phyloP scores from a whole-genome alignment of 2,797 vertebrate species.

The Sebastes itinus region DNA sequence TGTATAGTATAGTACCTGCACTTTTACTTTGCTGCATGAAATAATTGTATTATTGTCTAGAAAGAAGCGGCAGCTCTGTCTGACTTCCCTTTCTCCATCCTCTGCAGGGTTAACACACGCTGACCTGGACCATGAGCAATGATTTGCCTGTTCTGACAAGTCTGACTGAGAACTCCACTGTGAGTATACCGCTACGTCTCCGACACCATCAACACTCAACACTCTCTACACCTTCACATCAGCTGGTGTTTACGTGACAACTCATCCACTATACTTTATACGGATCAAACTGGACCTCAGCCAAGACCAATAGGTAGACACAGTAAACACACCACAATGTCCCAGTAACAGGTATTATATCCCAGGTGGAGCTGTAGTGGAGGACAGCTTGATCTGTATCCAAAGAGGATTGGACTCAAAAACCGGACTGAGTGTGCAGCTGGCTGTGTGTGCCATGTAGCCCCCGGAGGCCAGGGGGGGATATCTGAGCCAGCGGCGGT shows the following conservation, averaged over 20 bases:
- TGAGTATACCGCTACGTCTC: slow-evolving; percentile 76
- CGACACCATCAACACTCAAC: slow-evolving; percentile 10
- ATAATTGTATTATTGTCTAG: neutral
- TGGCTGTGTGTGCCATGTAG: slow-evolving; percentile 10
- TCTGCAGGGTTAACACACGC: slow-evolving; percentile 74
- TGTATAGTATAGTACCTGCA: neutral
- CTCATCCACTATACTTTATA: neutral
- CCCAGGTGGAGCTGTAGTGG: slow-evolving; percentile 7
- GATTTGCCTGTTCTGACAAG: slow-evolving; percentile 90
- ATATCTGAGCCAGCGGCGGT: slow-evolving; percentile 17
- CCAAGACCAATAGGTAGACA: neutral
- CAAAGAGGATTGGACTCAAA: slow-evolving; percentile 27
- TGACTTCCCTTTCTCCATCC: slow-evolving; percentile 20
- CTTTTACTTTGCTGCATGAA: neutral
- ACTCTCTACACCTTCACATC: slow-evolving; percentile 10
- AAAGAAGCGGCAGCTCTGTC: neutral
- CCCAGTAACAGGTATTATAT: slow-evolving; percentile 9
- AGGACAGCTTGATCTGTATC: slow-evolving; percentile 1
- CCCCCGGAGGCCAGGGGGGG: neutral
- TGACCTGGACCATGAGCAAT: slow-evolving; percentile 90
- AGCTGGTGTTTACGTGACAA: neutral
- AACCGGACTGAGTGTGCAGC: slow-evolving; percentile 10
- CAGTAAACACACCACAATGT: neutral
- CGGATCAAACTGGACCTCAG: neutral
- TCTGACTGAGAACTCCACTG: slow-evolving; percentile 88